Percentiles rank a stretch among this genome's conserved stretches.
Conservation (phyloP, 2,888 invertebrate genomes). For the Choristoneura rosaceana region DNA sequence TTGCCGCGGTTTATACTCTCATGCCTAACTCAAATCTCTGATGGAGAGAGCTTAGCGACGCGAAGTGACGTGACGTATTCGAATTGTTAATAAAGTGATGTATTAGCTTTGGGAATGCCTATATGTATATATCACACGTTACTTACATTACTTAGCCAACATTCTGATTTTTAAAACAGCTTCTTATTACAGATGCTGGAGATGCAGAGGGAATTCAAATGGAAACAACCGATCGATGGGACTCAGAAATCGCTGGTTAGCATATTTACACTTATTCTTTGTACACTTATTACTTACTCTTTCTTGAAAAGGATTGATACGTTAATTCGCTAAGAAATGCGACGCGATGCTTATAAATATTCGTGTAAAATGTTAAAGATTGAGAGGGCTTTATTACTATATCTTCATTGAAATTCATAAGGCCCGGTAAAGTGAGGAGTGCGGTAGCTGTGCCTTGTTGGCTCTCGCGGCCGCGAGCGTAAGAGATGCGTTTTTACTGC, state of each 20-base stretch:
- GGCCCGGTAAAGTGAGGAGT: constrained; percentile 77
- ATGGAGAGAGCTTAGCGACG: constrained; percentile 31
- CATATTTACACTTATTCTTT: background rate
- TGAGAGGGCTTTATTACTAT: constrained; percentile 64
- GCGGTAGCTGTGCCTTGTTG: constrained; percentile 54
- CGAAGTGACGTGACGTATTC: constrained; percentile 37
- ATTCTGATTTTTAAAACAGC: constrained; percentile 28
- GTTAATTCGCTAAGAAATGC: constrained; percentile 9
- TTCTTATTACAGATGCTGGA: constrained; percentile 54
- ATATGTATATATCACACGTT: constrained; percentile 35
- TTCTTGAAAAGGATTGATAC: background rate
- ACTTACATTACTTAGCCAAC: constrained; percentile 38
- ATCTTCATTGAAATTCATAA: constrained; percentile 85
- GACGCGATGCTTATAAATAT: constrained; percentile 24
- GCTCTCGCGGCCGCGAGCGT: constrained; percentile 50
- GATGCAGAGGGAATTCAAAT: constrained; percentile 50
- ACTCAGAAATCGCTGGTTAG: constrained; percentile 39
- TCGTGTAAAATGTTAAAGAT: constrained; percentile 34
- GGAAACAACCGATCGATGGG: constrained; percentile 39
- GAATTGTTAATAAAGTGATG: constrained; percentile 43
- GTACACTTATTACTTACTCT: too few relatives aligned
- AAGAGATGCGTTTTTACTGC: constrained; percentile 83
- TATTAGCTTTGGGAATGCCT: constrained; percentile 41
- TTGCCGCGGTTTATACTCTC: background rate
- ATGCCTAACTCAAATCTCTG: constrained; percentile 28